Conservation (phyloP, 2,888 invertebrate species). For the Entomobrya multifasciata region DNA sequence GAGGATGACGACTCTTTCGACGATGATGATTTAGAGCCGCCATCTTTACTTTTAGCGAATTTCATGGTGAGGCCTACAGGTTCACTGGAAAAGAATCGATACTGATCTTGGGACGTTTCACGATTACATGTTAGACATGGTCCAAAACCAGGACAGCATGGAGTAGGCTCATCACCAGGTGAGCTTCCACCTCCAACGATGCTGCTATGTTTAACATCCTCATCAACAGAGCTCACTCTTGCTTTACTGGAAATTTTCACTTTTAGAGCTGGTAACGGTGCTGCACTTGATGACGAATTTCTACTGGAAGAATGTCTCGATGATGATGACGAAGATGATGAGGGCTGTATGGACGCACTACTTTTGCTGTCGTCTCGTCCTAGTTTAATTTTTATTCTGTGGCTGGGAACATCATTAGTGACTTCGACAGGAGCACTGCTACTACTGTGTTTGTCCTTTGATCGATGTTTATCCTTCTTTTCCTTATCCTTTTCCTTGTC, state of each 20-base stretch:
- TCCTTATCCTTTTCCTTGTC: slow-evolving; percentile 72
- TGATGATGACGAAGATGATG: slow-evolving; percentile 18
- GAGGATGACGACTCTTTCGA: slow-evolving; percentile 37
- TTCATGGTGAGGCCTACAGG: slow-evolving; percentile 57
- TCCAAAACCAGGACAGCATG: slow-evolving; percentile 74
- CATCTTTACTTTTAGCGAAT: slow-evolving; percentile 81
- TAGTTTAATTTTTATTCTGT: slow-evolving; percentile 71
- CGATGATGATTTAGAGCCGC: slow-evolving; percentile 81
- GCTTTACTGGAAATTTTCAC: slow-evolving; percentile 69
- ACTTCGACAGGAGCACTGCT: slow-evolving; percentile 51
- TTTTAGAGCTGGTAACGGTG: slow-evolving; percentile 58
- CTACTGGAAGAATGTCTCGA: slow-evolving; percentile 64
- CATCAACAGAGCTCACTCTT: slow-evolving; percentile 57
- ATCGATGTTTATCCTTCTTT: slow-evolving; percentile 59
- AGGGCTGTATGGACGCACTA: slow-evolving; percentile 24
- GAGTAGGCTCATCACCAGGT: slow-evolving; percentile 38
- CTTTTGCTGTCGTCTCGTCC: slow-evolving; percentile 57
- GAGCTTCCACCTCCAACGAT: neutral
- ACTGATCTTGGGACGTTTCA: slow-evolving; percentile 54
- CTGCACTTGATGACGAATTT: slow-evolving; percentile 35
- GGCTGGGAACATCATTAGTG: slow-evolving; percentile 42
- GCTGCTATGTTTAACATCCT: slow-evolving; percentile 46
- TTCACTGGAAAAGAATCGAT: slow-evolving; percentile 29
- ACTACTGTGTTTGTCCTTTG: slow-evolving; percentile 58
- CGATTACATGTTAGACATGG: slow-evolving; percentile 70